These are phyloP conservation scores for Pocillopora grandis DNA, from an alignment of 92 coral and sea anemone genomes.

Conservation along the genomic window DNA sequence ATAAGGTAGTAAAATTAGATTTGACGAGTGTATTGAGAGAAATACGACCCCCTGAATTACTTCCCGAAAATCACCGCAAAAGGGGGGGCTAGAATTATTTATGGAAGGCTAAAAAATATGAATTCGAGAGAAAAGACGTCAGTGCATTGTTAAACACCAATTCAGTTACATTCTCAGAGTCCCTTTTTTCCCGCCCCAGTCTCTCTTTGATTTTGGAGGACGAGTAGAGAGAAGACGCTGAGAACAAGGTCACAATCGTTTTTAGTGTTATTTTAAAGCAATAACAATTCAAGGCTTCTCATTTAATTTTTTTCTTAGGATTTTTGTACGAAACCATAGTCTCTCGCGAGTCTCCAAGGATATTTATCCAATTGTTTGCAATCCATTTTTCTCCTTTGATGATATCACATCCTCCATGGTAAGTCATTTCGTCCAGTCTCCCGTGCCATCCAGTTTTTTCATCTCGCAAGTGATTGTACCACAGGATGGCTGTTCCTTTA, in stretches of 20 bases:
- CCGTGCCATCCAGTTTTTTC: constrained; percentile 89
- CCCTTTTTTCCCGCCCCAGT: too few relatives aligned
- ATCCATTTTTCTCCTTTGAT: constrained; percentile 93
- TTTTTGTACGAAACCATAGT: constrained; percentile 70
- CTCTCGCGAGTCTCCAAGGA: constrained; percentile 71
- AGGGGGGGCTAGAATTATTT: too few relatives aligned
- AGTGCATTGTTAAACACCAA: too few relatives aligned
- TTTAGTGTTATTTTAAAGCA: neutral
- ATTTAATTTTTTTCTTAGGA: constrained; percentile 26
- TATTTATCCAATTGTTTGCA: constrained; percentile 97
- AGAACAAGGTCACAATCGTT: neutral
- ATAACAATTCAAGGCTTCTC: neutral
- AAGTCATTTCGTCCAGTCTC: constrained; percentile 72
- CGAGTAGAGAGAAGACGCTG: too few relatives aligned
- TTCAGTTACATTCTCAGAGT: too few relatives aligned
- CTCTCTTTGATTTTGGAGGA: too few relatives aligned
- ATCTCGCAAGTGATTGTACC: constrained; percentile 91
- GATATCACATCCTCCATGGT: constrained; percentile 97
- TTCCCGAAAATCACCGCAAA: too few relatives aligned
- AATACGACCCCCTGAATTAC: too few relatives aligned
- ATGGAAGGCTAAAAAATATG: too few relatives aligned
- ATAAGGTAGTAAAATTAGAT: too few relatives aligned
- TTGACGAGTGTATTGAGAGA: too few relatives aligned
- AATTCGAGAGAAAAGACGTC: too few relatives aligned
- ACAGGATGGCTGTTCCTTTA: constrained; percentile 86